Percentiles rank a stretch among this genome's conserved stretches.
Conservation (phyloP, 2,113 vertebrate species). For the Carollia perspicillata region DNA sequence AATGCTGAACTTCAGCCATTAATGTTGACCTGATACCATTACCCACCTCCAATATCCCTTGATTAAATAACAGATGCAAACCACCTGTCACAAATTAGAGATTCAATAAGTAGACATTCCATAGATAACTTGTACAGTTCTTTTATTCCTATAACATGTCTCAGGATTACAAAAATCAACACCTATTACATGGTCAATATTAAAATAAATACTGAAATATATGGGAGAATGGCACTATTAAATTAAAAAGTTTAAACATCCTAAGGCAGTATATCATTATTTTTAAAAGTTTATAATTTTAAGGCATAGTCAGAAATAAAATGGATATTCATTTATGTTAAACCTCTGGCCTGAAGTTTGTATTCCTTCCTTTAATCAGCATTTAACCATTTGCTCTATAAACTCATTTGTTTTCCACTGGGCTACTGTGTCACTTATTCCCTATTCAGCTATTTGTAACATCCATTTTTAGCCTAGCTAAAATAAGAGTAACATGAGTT, state of each 20-base stretch:
- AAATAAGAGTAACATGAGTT: neutral
- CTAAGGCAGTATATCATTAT: neutral
- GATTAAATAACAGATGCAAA: neutral
- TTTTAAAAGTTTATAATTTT: neutral
- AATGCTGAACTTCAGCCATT: neutral
- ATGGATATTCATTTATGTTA: neutral
- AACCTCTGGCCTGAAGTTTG: neutral
- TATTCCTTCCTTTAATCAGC: neutral
- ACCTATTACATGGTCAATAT: neutral
- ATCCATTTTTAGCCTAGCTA: neutral
- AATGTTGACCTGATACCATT: neutral
- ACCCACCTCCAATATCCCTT: neutral
- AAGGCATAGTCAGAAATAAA: neutral
- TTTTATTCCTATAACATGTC: neutral
- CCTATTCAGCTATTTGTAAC: neutral
- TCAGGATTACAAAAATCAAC: neutral
- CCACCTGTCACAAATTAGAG: neutral
- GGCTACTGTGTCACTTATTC: neutral
- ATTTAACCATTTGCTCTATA: neutral
- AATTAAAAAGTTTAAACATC: neutral
- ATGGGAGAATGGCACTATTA: neutral
- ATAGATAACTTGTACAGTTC: neutral
- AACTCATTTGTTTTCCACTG: neutral
- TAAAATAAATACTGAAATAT: neutral
- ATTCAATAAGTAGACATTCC: neutral